Evolutionary conservation across 2,888 invertebrate species (phyloP).

Genomic region (Rapana venosa): DNA sequence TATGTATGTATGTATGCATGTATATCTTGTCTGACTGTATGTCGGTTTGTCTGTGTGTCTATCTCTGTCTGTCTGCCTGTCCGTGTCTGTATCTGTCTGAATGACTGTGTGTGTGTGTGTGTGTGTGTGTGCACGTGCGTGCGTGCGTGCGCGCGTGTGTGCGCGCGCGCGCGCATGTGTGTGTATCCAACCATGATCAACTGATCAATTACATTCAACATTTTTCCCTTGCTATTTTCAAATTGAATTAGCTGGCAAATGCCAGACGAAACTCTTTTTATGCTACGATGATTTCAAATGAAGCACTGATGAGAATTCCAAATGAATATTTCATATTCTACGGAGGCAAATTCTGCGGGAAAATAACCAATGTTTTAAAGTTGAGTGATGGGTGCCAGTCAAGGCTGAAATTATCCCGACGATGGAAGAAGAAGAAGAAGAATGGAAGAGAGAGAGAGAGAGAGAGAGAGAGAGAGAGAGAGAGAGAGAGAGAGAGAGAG

Average conservation of each 20-base stretch:
- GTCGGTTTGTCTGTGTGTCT: not conserved
- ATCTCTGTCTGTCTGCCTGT: not conserved
- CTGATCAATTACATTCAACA: too few species aligned
- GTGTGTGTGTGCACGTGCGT: not conserved
- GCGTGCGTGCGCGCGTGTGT: not conserved
- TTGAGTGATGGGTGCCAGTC: not conserved
- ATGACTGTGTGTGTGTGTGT: not conserved
- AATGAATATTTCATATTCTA: not conserved
- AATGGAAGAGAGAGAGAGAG: not conserved
- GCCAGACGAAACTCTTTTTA: too few species aligned
- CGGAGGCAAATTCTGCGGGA: not conserved
- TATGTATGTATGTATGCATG: too few species aligned
- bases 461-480: not conserved
- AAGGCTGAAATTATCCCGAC: not conserved
- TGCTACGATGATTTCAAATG: too few species aligned
- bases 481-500: too few species aligned
- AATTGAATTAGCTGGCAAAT: too few species aligned
- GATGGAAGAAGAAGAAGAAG: not conserved
- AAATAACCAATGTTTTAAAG: not conserved
- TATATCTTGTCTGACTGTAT: not conserved
- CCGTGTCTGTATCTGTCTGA: not conserved
- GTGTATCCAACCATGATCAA: too few species aligned
- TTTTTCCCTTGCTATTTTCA: too few species aligned
- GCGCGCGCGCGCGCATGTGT: not conserved
- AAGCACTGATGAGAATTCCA: not conserved